Evolutionary conservation across 2,113 vertebrate species (phyloP).

Genomic region (Natator depressus): DNA sequence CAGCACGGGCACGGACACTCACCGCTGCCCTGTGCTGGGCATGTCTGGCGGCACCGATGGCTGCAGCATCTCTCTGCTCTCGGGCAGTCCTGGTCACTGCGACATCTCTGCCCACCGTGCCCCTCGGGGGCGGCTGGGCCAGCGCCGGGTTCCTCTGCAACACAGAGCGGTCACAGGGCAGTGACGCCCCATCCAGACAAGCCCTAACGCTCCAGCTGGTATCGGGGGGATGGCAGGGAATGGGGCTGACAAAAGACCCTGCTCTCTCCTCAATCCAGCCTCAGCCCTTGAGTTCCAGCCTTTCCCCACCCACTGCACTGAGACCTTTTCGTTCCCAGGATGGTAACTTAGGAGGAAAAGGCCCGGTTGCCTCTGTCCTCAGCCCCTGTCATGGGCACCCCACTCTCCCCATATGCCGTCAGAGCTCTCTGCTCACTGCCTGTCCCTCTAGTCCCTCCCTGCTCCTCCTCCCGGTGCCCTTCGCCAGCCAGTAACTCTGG

Average conservation of each 20-base stretch:
- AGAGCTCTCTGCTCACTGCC: not conserved
- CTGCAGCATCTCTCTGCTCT: rapidly evolving
- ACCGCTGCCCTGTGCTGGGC: rapidly evolving
- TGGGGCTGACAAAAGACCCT: no score
- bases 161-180: rapidly evolving
- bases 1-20: rapidly evolving
- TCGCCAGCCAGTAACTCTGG: no score
- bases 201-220: no score
- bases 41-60: not conserved
- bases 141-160: not conserved
- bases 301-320: no score
- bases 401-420: no score
- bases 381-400: no score
- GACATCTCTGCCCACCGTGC: not conserved
- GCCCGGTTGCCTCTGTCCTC: no score
- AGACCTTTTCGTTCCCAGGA: no score
- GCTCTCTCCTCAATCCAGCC: not conserved
- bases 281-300: no score
- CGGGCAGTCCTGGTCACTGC: rapidly evolving
- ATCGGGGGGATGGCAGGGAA: not conserved
- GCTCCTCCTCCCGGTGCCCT: no score
- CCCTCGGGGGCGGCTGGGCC: not conserved
- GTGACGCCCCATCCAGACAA: rapidly evolving
- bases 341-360: no score
- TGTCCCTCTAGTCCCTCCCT: no score